Evolutionary conservation across 2,113 vertebrate genomes (phyloP).

Genomic region (Ameiurus melas): DNA sequence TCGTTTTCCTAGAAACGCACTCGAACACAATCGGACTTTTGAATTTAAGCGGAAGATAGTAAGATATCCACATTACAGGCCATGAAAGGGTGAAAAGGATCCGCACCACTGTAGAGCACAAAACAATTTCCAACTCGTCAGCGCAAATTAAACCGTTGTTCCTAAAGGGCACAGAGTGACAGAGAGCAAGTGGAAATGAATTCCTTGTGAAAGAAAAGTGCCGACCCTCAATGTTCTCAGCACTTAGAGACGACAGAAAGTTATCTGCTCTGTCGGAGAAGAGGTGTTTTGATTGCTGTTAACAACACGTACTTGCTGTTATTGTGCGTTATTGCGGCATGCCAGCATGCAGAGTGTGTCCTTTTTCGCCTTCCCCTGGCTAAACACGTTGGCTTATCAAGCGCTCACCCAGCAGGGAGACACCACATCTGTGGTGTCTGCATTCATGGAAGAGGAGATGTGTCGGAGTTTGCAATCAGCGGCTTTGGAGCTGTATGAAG

Average conservation of each 20-base stretch:
- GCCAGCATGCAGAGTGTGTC: slow-evolving; percentile 11
- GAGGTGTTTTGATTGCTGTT: slow-evolving; percentile 42
- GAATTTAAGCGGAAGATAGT: neutral
- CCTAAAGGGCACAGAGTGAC: slow-evolving; percentile 25
- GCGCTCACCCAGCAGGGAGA: slow-evolving; percentile 37
- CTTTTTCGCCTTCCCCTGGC: slow-evolving; percentile 27
- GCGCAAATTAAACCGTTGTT: slow-evolving; percentile 27
- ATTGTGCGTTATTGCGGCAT: slow-evolving; percentile 4
- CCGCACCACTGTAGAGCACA: slow-evolving; percentile 2
- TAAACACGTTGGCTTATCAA: slow-evolving; percentile 28
- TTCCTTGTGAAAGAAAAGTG: slow-evolving; percentile 15
- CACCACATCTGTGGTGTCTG: slow-evolving; percentile 32
- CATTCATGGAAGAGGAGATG: slow-evolving; percentile 33
- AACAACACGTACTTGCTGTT: slow-evolving; percentile 21
- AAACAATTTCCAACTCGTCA: slow-evolving; percentile 23
- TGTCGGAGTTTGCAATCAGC: slow-evolving; percentile 43
- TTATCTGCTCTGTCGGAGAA: slow-evolving; percentile 12
- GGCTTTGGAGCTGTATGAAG: slow-evolving; percentile 37
- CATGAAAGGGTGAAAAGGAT: neutral
- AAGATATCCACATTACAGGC: neutral
- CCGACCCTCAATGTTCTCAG: slow-evolving; percentile 13
- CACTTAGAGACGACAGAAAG: slow-evolving; percentile 3
- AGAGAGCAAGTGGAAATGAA: slow-evolving; percentile 37
- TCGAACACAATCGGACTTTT: neutral
- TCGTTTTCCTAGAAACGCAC: neutral